Conservation (phyloP, 2,888 invertebrate species). For the Xestoiulus laeticollis region DNA sequence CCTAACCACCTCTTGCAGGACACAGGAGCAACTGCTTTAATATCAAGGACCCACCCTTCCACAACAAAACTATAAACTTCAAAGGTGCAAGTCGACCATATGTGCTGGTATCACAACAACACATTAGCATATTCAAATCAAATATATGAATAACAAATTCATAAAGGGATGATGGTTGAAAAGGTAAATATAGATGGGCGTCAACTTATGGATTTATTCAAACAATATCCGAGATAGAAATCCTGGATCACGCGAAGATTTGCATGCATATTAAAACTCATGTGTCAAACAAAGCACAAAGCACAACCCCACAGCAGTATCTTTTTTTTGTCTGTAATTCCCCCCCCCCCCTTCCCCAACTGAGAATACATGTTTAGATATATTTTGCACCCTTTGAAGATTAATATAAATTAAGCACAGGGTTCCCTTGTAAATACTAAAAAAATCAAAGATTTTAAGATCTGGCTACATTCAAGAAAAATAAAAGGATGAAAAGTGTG, state of each 20-base stretch:
- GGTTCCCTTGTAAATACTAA: too few relatives aligned
- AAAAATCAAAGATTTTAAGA: too few relatives aligned
- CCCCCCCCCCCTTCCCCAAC: too few relatives aligned
- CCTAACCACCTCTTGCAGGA: not conserved
- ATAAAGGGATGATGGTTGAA: not conserved
- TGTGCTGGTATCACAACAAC: not conserved
- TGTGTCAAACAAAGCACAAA: not conserved
- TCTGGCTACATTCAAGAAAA: too few relatives aligned
- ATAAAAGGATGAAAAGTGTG: too few relatives aligned
- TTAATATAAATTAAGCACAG: too few relatives aligned
- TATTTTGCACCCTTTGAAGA: too few relatives aligned
- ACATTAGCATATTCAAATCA: not conserved
- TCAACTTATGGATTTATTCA: not conserved
- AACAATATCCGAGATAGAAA: not conserved
- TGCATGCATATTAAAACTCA: constrained; percentile 5
- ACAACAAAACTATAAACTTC: not conserved
- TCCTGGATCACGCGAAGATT: not conserved
- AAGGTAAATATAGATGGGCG: not conserved
- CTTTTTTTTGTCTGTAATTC: too few relatives aligned
- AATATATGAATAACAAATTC: not conserved
- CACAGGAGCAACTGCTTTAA: not conserved
- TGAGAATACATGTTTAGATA: too few relatives aligned
- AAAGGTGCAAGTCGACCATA: not conserved
- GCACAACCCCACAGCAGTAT: too few relatives aligned
- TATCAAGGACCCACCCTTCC: not conserved